Conservation (phyloP, 2,888 invertebrate genomes). For the Mythimna loreyi region DNA sequence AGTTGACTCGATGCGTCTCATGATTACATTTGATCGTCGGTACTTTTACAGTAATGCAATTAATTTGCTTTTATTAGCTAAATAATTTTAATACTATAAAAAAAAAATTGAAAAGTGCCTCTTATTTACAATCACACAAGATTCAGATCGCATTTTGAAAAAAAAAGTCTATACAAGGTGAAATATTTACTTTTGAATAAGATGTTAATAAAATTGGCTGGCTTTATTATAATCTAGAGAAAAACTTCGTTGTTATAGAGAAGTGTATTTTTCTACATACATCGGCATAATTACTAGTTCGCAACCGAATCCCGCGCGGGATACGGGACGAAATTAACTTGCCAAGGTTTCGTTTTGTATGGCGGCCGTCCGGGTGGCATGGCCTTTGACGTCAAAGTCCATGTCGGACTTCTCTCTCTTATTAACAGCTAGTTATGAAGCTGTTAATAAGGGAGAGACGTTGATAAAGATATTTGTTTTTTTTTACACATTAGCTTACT, state of each 20-base stretch:
- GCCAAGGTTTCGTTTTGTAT: too few relatives aligned
- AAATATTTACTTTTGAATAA: neutral
- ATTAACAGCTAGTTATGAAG: too few relatives aligned
- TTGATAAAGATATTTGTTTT: too few relatives aligned
- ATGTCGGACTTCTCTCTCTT: too few relatives aligned
- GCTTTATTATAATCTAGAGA: neutral
- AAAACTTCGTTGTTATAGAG: neutral
- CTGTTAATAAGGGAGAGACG: too few relatives aligned
- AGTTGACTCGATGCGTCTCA: too few relatives aligned
- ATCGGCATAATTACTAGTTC: neutral
- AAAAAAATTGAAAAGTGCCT: neutral
- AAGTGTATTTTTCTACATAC: neutral
- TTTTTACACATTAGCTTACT: too few relatives aligned
- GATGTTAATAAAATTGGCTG: neutral
- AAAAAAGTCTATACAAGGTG: neutral
- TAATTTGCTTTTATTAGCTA: neutral
- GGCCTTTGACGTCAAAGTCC: too few relatives aligned
- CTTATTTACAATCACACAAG: neutral
- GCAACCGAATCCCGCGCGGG: neutral
- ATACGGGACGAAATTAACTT: neutral
- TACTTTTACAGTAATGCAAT: neutral
- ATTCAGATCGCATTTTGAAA: neutral
- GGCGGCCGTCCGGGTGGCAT: too few relatives aligned
- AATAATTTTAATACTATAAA: neutral
- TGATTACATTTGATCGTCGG: conserved; percentile 12